Evolutionary conservation across 1,140 invertebrate genomes (phyloP), one percentile per base, ranked within the genome.

Genomic region (Heliconius melpomene): DNA sequence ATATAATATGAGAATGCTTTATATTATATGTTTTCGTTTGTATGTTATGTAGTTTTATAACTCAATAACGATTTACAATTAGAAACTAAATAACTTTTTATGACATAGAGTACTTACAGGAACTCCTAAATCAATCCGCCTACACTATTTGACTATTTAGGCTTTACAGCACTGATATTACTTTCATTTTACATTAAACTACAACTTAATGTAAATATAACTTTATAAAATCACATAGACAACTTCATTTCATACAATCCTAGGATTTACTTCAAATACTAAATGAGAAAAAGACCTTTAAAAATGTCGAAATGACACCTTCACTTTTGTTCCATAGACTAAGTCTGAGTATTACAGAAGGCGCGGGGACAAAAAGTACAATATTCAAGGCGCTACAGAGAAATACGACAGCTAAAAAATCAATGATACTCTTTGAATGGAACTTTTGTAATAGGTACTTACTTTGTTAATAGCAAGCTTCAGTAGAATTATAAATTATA

Each of bases 301-400:
- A 57, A 23, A 57, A 66, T 29, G 11, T 66, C 26, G 26, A 66
- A 66, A 66, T 66, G 60, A 26, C 60, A 66, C 60, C 60, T 66
- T 29, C 60, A 66, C 23, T 66, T 66, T 66, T 66, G 60, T 66
- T 66, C 26, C 5, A 66, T 13, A 66, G 26, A 26, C 60, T 66
- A 66, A 66, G 26, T 11, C 26, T 16, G 26, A 57, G 54, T 23
- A 20, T 57, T 23, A 66, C 60, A 66, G 60, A 66, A 66, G 11
- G 26, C 26, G 60, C 11, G 23, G 26, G 9, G 26, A 66, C 29
- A 66, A 66, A 66, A 66, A 66, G 60, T 29, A 7, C 60, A 66
- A 66, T 66, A 66, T 13, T 66, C 60, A 66, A 66, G 60, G 60
- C 60, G 60, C 60, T 29, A 66, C n/a, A 66, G 60, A 66, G 60